Evolutionary conservation across 2,888 invertebrate species (phyloP), one percentile per base, ranked within the genome.

Genomic region (Adelognathus sp.): DNA sequence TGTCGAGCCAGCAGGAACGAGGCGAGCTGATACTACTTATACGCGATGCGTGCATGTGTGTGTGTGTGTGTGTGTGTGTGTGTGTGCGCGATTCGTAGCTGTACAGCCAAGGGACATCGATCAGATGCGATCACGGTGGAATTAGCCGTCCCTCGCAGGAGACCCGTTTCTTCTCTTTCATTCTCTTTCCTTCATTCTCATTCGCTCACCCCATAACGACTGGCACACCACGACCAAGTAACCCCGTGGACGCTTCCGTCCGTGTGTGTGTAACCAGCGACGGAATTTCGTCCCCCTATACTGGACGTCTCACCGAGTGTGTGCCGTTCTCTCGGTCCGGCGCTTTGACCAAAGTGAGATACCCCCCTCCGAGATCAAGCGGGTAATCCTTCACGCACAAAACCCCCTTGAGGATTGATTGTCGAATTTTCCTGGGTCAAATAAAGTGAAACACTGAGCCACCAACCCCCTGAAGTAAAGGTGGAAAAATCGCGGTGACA

Each of bases 131-230:
- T 90, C 88, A 88, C 88, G 85, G 87, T 88, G 88, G 89, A 91
- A 91, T 91, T 90, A 90, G 89, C 89, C 89, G 90, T 90, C 90
- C 90, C 88, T 89, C 86, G 88, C 90, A 89, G 90, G 84, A n/a
- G n/a, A 87, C 84, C 85, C 86, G 84, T 84, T 86, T 84, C 85
- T 88, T n/a, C n/a, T 86, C 82, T 76, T 77, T 77, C 81, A 78
- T 52, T 79, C 81, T 82, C 74, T 82, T 76, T 79, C 76, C 76
- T 80, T 80, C 72, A 77, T 75, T 67, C 80, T 60, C 75, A 64
- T 78, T 46, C 41, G 64, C 60, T 64, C 79, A 79, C 80, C 81
- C 81, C 81, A 76, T 80, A 82, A 70, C 67, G 67, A 64, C 76
- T 76, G 61, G 52, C n/a, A n/a, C n/a, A n/a, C n/a, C n/a, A n/a